A percentile compares a stretch with the other conserved stretches of the same genome.
These are phyloP conservation scores for Branchipolynoe longqiensis DNA, from an alignment of 2,888 invertebrate genomes.

Conservation along the genomic window DNA sequence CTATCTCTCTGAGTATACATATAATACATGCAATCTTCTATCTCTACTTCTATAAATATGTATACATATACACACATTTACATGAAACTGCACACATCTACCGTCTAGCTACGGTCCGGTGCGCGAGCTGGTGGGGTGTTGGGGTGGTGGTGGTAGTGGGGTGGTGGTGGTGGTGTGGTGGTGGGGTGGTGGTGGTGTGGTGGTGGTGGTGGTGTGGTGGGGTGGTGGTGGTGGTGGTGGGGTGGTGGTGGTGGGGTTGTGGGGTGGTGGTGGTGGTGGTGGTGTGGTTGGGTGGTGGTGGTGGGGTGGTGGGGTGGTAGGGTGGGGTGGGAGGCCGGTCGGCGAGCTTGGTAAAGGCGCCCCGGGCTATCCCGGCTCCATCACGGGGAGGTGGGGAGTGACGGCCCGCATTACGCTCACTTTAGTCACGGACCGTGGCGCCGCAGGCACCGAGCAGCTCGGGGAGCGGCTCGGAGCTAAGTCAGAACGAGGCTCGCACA, in stretches of 20 bases:
- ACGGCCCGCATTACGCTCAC: neutral
- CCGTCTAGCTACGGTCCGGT: no score
- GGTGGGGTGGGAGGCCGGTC: neutral
- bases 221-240: neutral
- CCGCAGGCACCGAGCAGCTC: neutral
- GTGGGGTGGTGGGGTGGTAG: neutral
- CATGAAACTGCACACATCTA: no score
- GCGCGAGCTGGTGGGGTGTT: no score
- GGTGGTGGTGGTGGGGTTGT: neutral
- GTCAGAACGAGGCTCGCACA: no score
- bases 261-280: neutral
- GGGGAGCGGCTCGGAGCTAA: neutral
- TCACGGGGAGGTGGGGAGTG: neutral
- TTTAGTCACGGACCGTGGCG: conserved; percentile 1
- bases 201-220: neutral
- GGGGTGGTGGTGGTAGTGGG: no score
- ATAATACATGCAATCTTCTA: no score
- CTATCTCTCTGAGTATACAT: no score
- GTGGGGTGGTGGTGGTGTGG: neutral
- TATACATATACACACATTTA: no score
- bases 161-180: neutral
- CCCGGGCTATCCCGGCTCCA: neutral
- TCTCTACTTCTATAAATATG: no score
- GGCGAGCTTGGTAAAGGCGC: conserved; percentile 3
- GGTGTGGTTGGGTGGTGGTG: neutral